A percentile compares a stretch with the other conserved stretches of the same genome.
These are phyloP conservation scores for Phortica variegata DNA, from an alignment of 1,140 invertebrate species.

Conservation along the genomic window DNA sequence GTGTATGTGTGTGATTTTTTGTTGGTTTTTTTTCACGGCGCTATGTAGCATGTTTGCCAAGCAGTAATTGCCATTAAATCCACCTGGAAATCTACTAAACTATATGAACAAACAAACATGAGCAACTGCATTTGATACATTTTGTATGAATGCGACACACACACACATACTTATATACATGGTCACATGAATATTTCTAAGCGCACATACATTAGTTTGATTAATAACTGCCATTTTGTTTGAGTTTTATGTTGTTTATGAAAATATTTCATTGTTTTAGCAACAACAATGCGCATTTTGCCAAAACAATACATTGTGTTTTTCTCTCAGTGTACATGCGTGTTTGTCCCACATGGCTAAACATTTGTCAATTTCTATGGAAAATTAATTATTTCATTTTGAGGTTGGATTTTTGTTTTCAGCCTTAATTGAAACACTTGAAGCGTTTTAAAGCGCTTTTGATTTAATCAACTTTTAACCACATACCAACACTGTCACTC, in stretches of 20 bases:
- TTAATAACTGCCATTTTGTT: conserved; percentile 53
- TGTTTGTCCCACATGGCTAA: conserved; percentile 4
- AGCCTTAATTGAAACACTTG: conserved; percentile 7
- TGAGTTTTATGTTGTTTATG: conserved; percentile 55
- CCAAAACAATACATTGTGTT: conserved; percentile 20
- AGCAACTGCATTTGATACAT: not conserved
- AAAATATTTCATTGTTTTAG: conserved; percentile 39
- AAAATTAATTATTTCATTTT: conserved; percentile 47
- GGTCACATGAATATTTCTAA: conserved; percentile 13
- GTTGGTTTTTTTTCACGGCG: not conserved
- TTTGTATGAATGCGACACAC: not conserved
- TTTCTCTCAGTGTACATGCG: not conserved
- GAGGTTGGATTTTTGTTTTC: conserved; percentile 43
- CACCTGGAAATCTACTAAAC: conserved; percentile 40
- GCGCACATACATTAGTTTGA: conserved; percentile 52
- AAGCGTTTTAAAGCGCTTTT: not conserved
- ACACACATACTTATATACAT: conserved; percentile 1
- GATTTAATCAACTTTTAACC: not conserved
- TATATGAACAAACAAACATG: conserved; percentile 19
- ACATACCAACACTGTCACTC: not conserved
- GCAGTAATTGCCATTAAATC: conserved; percentile 37
- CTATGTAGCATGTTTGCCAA: not conserved
- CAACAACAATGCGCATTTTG: no score
- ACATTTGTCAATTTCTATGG: conserved; percentile 15
- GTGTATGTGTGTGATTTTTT: not conserved